A percentile compares a stretch with the other conserved stretches of the same genome.
phyloP scores from a whole-genome alignment of 2,888 invertebrate genomes.

The Agonopterix alstromeriana region DNA sequence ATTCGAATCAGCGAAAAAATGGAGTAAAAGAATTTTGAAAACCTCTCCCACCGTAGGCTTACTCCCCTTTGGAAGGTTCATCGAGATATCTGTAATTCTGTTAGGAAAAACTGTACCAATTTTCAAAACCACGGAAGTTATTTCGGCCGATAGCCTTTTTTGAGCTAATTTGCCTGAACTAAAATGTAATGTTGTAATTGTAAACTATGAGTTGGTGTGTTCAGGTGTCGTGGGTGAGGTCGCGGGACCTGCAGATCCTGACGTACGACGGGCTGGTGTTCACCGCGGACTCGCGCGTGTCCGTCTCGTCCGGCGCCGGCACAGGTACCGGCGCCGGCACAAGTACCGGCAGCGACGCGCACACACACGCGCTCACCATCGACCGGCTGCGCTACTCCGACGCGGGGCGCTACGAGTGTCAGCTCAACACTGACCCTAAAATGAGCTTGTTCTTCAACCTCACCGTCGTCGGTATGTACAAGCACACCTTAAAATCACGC shows the following conservation, averaged over 20 bases:
- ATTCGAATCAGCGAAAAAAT: no score
- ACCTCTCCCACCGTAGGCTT: no score
- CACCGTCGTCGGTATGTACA: not conserved
- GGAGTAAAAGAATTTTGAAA: no score
- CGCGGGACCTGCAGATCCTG: constrained; percentile 82
- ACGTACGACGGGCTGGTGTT: constrained; percentile 80
- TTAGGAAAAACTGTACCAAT: no score
- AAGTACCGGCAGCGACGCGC: constrained; percentile 45
- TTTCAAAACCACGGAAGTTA: no score
- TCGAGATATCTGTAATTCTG: no score
- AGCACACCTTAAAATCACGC: not conserved
- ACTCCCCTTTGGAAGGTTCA: no score
- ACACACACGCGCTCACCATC: constrained; percentile 75
- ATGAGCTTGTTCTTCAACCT: constrained; percentile 6
- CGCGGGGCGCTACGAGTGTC: constrained; percentile 53
- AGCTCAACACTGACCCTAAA: constrained; percentile 9
- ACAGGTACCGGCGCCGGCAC: constrained; percentile 54
- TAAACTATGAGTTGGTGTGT: not conserved
- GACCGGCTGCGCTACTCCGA: constrained; percentile 76
- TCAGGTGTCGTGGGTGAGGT: constrained; percentile 86
- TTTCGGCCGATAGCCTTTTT: no score
- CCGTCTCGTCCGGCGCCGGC: constrained; percentile 60
- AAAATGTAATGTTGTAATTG: no score
- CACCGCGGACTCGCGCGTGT: constrained; percentile 82
- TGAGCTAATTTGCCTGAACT: no score